Base-by-base conservation (phyloP, 1,140 invertebrate genomes). In the Apis florea region DNA sequence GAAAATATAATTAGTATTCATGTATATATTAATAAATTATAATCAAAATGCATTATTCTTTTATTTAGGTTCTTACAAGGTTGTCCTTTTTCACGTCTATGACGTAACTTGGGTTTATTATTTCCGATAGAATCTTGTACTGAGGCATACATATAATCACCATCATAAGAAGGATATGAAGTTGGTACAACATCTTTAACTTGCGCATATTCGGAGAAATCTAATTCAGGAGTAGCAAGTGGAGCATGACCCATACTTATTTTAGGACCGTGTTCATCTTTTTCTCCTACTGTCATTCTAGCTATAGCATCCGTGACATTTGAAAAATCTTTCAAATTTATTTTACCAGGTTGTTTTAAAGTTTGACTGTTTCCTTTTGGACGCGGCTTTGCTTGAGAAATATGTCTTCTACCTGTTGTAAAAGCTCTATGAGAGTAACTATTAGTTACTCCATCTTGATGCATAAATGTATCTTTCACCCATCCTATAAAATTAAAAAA, bases 291-390 rank as follows among this genome's bases (percentile, higher is more conserved):
- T 88, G 96, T 97, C 95, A 97, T 96, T 88, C 96, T 94, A 58
- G 96, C 96, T 88, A 97, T 96, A n/a, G 97, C 97, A 91, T 98
- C 97, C 83, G 97, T 97, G 21, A 98, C 97, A 90, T 97, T 95
- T 40, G 97, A 96, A 93, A 96, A 98, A 91, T 97, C 97, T 92
- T 97, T 98, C 94, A 98, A 95, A 91, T 98, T 97, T 87, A 98
- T 94, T 94, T 98, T 98, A 70, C 97, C 97, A 12, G 97, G 97
- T 95, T 97, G 97, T 94, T 98, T 98, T 24, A 97, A 90, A 6
- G 97, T 97, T 92, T 98, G 96, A 88, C 96, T 97, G 82, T 96
- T 96, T 24, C 96, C 94, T 93, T 97, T 96, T 31, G 96, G 95
- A 78, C 96, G 94, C 24, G 96, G 95, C 85, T 96, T 96, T 10